Evolutionary conservation across 2,797 vertebrate genomes (phyloP), one percentile per base, ranked within the genome.

Genomic region (Astyanax mexicanus): DNA sequence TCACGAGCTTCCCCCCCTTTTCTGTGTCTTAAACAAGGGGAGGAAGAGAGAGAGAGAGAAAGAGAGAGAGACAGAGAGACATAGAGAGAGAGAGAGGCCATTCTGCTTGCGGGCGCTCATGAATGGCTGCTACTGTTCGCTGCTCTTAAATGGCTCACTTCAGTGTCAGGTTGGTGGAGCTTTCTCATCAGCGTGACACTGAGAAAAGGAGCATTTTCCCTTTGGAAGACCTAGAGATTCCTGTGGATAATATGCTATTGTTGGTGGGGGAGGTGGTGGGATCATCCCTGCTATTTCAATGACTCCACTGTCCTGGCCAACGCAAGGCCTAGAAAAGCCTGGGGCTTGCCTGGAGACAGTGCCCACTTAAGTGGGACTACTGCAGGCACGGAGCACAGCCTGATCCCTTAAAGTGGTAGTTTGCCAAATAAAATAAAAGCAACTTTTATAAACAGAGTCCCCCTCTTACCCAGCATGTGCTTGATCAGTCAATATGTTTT

Each of bases 201-300:
- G 92, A 94, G 92, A 93, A 78, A 77, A 89, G 89, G 90, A 92
- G 89, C 91, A 91, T 93, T 93, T 94, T 93, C 92, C 86, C 55
- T 93, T 80, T 92, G 91, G 90, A 78, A 93, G 93, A 93, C 91
- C 93, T 91, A 90, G 91, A 93, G 93, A 94, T 94, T 93, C 93
- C 92, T 93, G 88, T 85, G 92, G 93, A 94, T 94, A 94, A 93
- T 94, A 93, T 93, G 90, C 90, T 92, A 94, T 94, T 94, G 93
- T 94, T 90, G 92, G 35, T 45, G 19, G 37, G 38, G 61, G 40
- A 67, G 49, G 37, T 40, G 61, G 42, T 58, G 47, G 74, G 89
- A 90, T 92, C 92, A 92, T 93, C 91, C 88, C 90, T 86, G 88
- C 85, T 89, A 90, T 92, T 91, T 94, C 89, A 94, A 94, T 94